These are phyloP conservation scores for Nematopogon swammerdamellus DNA, from an alignment of 2,888 invertebrate genomes.

Conservation along the genomic window DNA sequence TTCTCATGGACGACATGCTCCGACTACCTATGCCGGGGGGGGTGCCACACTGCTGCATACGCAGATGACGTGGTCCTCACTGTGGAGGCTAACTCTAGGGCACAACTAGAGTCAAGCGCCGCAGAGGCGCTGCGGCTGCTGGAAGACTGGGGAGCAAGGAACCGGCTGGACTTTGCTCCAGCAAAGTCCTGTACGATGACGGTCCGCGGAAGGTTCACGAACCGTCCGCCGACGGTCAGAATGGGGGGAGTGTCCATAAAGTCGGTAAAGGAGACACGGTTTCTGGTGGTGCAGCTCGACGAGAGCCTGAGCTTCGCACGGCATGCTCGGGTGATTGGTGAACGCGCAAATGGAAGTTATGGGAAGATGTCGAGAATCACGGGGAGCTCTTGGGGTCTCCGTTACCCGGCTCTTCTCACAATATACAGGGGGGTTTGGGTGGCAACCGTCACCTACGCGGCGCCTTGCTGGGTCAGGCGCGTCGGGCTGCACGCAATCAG, in stretches of 20 bases:
- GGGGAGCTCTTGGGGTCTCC: not conserved
- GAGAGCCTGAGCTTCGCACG: conserved; percentile 4
- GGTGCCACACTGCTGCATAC: conserved; percentile 10
- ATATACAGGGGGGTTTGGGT: not conserved
- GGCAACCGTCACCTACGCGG: not conserved
- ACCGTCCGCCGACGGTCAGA: not conserved
- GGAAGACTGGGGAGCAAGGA: conserved; percentile 9
- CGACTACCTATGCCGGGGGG: not conserved
- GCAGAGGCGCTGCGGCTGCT: conserved; percentile 2
- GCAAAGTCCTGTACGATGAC: conserved; percentile 12
- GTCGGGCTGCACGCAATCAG: not conserved
- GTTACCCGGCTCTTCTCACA: not conserved
- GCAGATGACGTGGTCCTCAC: conserved; percentile 16
- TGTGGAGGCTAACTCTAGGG: conserved; percentile 10
- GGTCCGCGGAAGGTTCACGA: conserved; percentile 4
- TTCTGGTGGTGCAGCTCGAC: conserved; percentile 13
- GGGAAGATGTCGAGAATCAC: not conserved
- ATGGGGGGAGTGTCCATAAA: not conserved
- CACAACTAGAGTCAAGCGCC: conserved; percentile 8
- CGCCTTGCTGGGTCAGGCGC: not conserved
- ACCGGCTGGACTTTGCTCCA: conserved; percentile 12
- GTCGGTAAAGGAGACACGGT: not conserved
- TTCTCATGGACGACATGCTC: conserved; percentile 15
- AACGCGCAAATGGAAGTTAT: not conserved
- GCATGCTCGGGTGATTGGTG: conserved; percentile 7